Evolutionary conservation across 2,797 vertebrate species (phyloP).

Genomic region (Sparidentex hasta): DNA sequence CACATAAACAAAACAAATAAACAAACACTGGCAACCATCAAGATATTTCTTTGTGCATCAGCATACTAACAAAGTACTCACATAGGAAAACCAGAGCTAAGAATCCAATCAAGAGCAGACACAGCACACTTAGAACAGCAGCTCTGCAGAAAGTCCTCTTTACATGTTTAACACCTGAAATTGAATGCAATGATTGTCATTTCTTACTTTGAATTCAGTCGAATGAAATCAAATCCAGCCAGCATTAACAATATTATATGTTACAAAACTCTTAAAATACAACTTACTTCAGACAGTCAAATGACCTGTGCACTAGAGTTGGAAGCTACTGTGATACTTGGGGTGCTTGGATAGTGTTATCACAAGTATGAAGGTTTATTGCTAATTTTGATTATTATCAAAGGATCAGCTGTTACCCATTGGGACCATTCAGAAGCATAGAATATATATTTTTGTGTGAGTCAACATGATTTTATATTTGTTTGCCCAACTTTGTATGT

Average conservation of each 20-base stretch:
- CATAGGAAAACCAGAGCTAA: not conserved
- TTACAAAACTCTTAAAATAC: too few species aligned
- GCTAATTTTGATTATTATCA: not conserved
- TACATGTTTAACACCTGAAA: not conserved
- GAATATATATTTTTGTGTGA: not conserved
- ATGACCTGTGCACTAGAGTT: not conserved
- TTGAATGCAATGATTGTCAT: not conserved
- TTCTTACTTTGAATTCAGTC: not conserved
- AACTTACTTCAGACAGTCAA: not conserved
- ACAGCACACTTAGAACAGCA: conserved; percentile 15
- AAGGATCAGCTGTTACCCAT: not conserved
- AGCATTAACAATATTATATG: not conserved
- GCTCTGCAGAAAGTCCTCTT: not conserved
- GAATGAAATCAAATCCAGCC: not conserved
- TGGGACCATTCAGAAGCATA: not conserved
- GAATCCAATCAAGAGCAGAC: conserved; percentile 4
- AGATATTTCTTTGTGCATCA: not conserved
- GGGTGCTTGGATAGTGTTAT: not conserved
- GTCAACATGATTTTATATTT: not conserved
- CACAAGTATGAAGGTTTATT: not conserved
- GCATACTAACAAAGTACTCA: conserved; percentile 6
- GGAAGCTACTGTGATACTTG: not conserved
- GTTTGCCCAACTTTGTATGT: not conserved
- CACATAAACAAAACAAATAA: not conserved
- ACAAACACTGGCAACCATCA: not conserved